Evolutionary conservation across 2,888 invertebrate genomes (phyloP).

Genomic region (Sthenelais limicola): DNA sequence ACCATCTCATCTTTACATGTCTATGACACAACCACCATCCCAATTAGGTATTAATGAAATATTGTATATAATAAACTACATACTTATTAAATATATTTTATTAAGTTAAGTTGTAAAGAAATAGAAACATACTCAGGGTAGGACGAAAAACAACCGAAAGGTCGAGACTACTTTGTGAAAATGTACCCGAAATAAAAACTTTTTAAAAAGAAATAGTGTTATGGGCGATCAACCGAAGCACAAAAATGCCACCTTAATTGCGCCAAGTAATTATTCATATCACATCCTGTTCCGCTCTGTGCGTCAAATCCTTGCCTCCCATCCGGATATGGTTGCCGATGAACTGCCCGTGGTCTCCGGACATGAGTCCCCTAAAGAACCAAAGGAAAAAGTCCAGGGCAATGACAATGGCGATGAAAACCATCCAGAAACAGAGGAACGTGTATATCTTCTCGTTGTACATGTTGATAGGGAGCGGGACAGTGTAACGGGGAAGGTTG

Average conservation of each 20-base stretch:
- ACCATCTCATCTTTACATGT: too few relatives aligned
- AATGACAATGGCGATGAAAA: constrained; percentile 60
- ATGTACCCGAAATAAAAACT: too few relatives aligned
- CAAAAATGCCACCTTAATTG: constrained; percentile 52
- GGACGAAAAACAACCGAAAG: too few relatives aligned
- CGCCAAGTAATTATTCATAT: constrained; percentile 43
- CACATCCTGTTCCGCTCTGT: neutral
- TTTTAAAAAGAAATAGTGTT: too few relatives aligned
- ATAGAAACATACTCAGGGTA: too few relatives aligned
- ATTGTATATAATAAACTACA: too few relatives aligned
- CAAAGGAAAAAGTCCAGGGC: constrained; percentile 62
- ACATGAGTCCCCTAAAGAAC: constrained; percentile 43
- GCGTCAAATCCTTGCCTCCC: neutral
- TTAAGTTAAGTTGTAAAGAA: too few relatives aligned
- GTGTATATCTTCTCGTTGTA: constrained; percentile 45
- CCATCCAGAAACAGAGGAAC: constrained; percentile 58
- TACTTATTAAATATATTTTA: too few relatives aligned
- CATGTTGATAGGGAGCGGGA: constrained; percentile 51
- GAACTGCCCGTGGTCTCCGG: neutral
- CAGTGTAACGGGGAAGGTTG: constrained; percentile 64
- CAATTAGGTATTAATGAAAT: too few relatives aligned
- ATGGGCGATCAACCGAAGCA: constrained; percentile 49
- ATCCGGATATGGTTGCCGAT: neutral
- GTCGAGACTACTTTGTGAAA: too few relatives aligned
- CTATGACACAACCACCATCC: too few relatives aligned